Percentiles rank a stretch among this genome's conserved stretches.
phyloP scores from a whole-genome alignment of 2,113 vertebrate genomes.

The Eira barbara region DNA sequence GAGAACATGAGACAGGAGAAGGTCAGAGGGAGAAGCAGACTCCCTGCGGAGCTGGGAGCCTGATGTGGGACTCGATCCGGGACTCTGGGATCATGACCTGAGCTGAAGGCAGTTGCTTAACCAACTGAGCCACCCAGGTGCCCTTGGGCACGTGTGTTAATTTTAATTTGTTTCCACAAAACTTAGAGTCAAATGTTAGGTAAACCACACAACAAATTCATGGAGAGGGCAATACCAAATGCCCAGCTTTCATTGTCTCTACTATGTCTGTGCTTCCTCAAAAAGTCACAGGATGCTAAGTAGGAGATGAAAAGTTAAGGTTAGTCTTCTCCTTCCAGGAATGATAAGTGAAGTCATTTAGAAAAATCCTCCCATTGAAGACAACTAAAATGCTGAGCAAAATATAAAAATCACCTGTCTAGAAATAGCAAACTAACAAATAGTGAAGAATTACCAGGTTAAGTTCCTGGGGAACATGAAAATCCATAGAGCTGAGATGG shows the following conservation, averaged over 20 bases:
- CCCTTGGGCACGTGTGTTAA: not conserved
- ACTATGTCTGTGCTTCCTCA: not conserved
- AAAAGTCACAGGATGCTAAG: not conserved
- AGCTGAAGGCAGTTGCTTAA: no score
- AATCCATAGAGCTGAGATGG: not conserved
- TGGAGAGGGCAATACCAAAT: not conserved
- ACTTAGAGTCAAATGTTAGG: not conserved
- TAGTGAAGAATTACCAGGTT: not conserved
- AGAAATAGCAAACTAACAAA: not conserved
- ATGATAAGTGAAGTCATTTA: not conserved
- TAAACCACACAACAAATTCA: not conserved
- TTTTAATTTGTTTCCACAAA: slow-evolving; percentile 34
- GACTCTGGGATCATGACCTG: no score
- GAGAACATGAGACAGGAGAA: no score
- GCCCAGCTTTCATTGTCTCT: not conserved
- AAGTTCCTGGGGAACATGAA: not conserved
- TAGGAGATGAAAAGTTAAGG: not conserved
- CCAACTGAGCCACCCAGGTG: no score
- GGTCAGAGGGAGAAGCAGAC: no score
- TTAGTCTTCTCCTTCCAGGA: not conserved
- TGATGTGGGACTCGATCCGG: no score
- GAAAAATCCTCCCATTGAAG: not conserved
- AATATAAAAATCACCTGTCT: not conserved
- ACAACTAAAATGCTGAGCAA: not conserved
- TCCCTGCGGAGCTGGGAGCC: no score